Conservation (phyloP, 2,113 vertebrate species). For the Centropristis striata region DNA sequence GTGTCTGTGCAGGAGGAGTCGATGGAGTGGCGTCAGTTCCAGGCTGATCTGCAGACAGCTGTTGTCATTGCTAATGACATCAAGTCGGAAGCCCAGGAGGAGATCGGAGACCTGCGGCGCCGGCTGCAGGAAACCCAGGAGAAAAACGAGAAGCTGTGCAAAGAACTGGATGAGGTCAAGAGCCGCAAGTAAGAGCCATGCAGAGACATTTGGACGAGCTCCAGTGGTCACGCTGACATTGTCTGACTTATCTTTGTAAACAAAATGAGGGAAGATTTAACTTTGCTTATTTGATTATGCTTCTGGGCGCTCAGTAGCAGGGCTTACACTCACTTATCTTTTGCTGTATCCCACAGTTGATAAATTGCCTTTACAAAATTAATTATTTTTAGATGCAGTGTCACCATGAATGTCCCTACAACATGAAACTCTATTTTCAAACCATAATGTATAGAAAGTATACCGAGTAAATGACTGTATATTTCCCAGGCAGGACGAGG, state of each 20-base stretch:
- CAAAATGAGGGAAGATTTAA: neutral
- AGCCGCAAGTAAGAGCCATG: conserved; percentile 91
- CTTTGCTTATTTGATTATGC: conserved; percentile 11
- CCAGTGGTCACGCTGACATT: conserved; percentile 11
- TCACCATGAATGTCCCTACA: neutral
- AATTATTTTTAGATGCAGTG: neutral
- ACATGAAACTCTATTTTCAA: neutral
- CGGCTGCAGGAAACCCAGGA: conserved; percentile 92
- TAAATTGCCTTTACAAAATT: neutral
- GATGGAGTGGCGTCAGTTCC: conserved; percentile 97
- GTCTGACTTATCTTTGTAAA: conserved; percentile 36
- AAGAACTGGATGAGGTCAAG: conserved; percentile 95
- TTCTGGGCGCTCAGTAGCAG: neutral
- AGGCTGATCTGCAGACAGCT: conserved; percentile 95
- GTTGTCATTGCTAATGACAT: conserved; percentile 98
- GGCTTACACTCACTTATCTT: neutral
- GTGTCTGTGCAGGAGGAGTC: conserved; percentile 90
- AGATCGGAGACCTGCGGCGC: conserved; percentile 95
- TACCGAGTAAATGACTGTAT: neutral
- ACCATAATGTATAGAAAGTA: neutral
- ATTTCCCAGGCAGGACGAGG: conserved; percentile 91
- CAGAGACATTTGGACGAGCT: neutral
- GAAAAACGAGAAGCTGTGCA: conserved; percentile 94
- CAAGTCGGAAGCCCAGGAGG: conserved; percentile 96
- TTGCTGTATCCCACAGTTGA: neutral